These are phyloP conservation scores for Spodoptera exigua DNA, from an alignment of 2,888 invertebrate genomes.

Conservation along the genomic window DNA sequence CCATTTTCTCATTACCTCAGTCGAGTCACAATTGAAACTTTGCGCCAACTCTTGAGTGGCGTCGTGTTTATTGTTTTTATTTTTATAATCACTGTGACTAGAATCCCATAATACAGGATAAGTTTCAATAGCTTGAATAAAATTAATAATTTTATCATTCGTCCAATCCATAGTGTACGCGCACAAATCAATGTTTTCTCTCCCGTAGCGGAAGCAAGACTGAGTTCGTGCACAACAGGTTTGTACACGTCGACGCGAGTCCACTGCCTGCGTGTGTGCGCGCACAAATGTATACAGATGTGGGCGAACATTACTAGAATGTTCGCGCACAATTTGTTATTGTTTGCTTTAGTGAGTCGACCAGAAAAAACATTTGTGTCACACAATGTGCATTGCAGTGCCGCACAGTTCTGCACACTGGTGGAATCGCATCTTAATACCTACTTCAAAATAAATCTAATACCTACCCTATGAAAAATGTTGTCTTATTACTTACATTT, in stretches of 20 bases:
- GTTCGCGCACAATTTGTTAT: conserved; percentile 40
- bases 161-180: conserved; percentile 40
- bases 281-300: conserved; percentile 36
- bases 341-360: conserved; percentile 41
- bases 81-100: conserved; percentile 50
- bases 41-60: conserved; percentile 44
- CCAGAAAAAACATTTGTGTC: conserved; percentile 37
- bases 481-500: too few species aligned
- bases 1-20: conserved; percentile 52
- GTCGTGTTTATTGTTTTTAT: conserved; percentile 45
- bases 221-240: conserved; percentile 48
- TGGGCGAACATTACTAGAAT: conserved; percentile 43
- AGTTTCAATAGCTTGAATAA: conserved; percentile 46
- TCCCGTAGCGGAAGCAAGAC: conserved; percentile 49
- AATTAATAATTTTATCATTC: conserved; percentile 40
- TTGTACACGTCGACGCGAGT: conserved; percentile 38
- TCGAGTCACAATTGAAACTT: conserved; percentile 41
- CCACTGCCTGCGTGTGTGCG: conserved; percentile 49
- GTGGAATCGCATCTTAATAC: too few species aligned
- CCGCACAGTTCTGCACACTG: too few species aligned
- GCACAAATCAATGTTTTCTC: conserved; percentile 49
- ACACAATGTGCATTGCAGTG: conserved; percentile 9
- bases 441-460: too few species aligned
- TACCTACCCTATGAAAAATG: too few species aligned
- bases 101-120: conserved; percentile 45